Conservation (phyloP, 2,888 invertebrate species). For the Cynaeus angustus region DNA sequence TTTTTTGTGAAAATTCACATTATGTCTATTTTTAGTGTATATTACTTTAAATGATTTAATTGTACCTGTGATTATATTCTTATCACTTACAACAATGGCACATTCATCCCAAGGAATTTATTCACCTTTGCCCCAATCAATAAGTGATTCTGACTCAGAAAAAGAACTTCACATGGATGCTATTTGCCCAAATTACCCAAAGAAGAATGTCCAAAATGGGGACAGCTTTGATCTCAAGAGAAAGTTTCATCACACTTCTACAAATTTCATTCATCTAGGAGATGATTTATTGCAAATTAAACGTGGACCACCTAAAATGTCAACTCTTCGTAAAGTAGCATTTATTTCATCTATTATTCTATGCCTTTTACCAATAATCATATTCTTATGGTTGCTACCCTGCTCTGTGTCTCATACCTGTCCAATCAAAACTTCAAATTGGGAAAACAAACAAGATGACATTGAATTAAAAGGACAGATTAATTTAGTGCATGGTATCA, state of each 20-base stretch:
- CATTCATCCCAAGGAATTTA: slow-evolving; percentile 75
- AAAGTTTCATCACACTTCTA: slow-evolving; percentile 49
- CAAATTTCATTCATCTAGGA: slow-evolving; percentile 56
- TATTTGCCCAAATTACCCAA: slow-evolving; percentile 56
- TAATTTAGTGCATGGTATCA: slow-evolving; percentile 79
- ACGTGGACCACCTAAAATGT: slow-evolving; percentile 73
- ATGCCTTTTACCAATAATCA: slow-evolving; percentile 81
- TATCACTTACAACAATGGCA: slow-evolving; percentile 59
- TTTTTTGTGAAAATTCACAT: background rate
- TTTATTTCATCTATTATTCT: slow-evolving; percentile 82
- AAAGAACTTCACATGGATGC: slow-evolving; percentile 75
- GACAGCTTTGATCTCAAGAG: slow-evolving; percentile 49
- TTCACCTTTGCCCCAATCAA: slow-evolving; percentile 84
- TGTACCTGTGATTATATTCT: background rate
- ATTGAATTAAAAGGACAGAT: slow-evolving; percentile 82
- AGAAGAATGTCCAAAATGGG: slow-evolving; percentile 52
- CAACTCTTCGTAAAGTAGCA: slow-evolving; percentile 79
- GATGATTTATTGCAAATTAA: slow-evolving; percentile 60
- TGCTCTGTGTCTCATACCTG: slow-evolving; percentile 83
- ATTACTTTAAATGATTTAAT: background rate
- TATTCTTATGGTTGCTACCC: slow-evolving; percentile 85
- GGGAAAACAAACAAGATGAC: slow-evolving; percentile 80
- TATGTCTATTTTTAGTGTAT: background rate
- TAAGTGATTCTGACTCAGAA: slow-evolving; percentile 85
- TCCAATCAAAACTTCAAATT: slow-evolving; percentile 78